Conservation (phyloP, 2,888 invertebrate species). For the Cosmia pyralina region DNA sequence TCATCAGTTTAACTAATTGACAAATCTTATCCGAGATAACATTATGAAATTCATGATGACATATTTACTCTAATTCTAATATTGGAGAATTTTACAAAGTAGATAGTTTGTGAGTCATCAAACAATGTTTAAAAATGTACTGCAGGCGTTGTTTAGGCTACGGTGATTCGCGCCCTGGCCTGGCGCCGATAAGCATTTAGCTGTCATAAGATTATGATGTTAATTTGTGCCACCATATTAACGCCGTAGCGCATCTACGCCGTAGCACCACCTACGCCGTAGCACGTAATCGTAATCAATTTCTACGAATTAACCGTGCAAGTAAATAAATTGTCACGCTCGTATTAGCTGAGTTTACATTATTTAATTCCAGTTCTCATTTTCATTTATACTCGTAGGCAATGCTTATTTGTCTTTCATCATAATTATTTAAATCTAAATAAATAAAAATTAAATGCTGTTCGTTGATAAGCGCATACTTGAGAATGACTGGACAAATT, state of each 20-base stretch:
- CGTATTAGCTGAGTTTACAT: conserved; percentile 7
- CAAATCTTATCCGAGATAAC: no score
- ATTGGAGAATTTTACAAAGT: no score
- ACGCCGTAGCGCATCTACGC: conserved; percentile 16
- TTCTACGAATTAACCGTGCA: conserved; percentile 19
- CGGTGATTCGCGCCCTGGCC: no score
- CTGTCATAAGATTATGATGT: background rate
- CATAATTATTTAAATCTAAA: background rate
- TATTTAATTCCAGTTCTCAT: background rate
- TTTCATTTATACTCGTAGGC: background rate
- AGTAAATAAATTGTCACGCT: conserved; percentile 9
- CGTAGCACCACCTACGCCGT: conserved; percentile 25
- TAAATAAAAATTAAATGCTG: no score
- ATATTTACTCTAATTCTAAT: no score
- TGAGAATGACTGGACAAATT: no score
- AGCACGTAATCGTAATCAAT: conserved; percentile 18
- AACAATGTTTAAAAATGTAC: no score
- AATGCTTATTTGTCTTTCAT: background rate
- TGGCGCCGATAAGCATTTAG: background rate
- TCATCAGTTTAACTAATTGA: no score
- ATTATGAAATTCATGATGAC: no score
- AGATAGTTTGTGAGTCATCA: no score
- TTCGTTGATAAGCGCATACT: no score
- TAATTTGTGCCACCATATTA: background rate
- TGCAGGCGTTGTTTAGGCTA: no score